Base-by-base conservation (phyloP, 2,797 vertebrate species). In the Myripristis murdjan region DNA sequence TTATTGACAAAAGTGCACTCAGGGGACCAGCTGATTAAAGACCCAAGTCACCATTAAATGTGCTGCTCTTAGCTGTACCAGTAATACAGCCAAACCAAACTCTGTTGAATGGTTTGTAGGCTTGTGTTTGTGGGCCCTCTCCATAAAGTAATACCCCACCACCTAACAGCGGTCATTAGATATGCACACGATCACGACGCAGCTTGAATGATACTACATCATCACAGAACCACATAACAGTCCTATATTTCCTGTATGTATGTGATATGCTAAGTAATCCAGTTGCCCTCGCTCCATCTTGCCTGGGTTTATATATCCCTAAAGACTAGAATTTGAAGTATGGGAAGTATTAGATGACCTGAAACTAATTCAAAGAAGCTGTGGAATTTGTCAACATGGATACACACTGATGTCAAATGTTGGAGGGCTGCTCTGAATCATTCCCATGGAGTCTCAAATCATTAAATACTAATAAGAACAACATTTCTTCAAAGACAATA, bases 341-440 rank as follows among this genome's bases (percentile, higher is more conserved):
- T 22, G 56, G 89, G 82, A 87, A 87, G 86, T 89, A 89, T 91
- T 82, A 83, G 74, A 75, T 87, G 84, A 79, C 82, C 55, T 85
- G 73, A 79, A 82, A 77, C 80, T 87, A 92, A 90, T 55, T 82
- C 10, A 81, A 82, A 89, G 74, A 89, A 77, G 79, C 83, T 92
- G 85, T 90, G 86, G 84, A 93, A 89, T 92, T 88, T 85, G 70
- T 91, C 89, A 88, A 77, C 81, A 87, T 69, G 72, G 77, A 87
- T 79, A 73, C 71, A 43, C 70, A 54, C 66, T 74, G 65, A 89
- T 75, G 53, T 66, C 75, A 82, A 79, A 67, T 64, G 78, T 85
- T 70, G 44, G 62, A 31, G 22, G 65, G 61, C 85, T 87, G 83
- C 48, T 81, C 80, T 82, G 35, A 76, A 85, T 83, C 79, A 73